Evolutionary conservation across 2,113 vertebrate genomes (phyloP), one percentile per base, ranked within the genome.

Genomic region (human (Homo sapiens)): DNA sequence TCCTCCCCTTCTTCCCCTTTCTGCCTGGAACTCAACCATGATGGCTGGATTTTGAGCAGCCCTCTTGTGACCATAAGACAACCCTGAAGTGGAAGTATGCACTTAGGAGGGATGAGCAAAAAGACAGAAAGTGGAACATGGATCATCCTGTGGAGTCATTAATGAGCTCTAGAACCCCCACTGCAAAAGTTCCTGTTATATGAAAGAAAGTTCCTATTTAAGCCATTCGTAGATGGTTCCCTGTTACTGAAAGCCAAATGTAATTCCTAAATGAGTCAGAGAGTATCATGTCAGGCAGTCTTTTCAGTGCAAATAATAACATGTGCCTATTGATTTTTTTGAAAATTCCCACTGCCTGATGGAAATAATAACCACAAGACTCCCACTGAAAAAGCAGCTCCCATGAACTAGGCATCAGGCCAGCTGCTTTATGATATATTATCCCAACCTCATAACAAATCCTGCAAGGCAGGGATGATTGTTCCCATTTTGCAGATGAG

Each of bases 41-140:
- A 87, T 75, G 72, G 64, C n/a, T 84, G 92, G 91, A 84, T 57
- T 88, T 84, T n/a, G 23, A 97, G 70, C 76, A 95, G 89, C 70
- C 18, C 35, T 64, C 27, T 59, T 95, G 80, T 70, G 80, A 95
- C 55, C 40, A 6, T 25, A 52, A 89, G 43, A 40, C 17, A 92
- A 68, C 48, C 11, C 30, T 38, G 43, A 66, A 87, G 30, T 80
- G 30, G 57, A 79, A 52, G 64, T 0, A 20, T 23, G 27, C n/a
- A 35, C 57, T 90, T 66, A 92, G 76, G 38, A 38, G 32, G 57
- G 68, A 61, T 23, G 22, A 96, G 80, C 64, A 86, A 79, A 91
- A 90, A 83, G 79, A 45, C 14, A 76, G 88, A 40, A 64, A 81
- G 8, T 35, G 50, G 45, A 66, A 25, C 14, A 4, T 2, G 48